phyloP scores from a whole-genome alignment of 2,113 vertebrate genomes.

The Nansenia antarctica region DNA sequence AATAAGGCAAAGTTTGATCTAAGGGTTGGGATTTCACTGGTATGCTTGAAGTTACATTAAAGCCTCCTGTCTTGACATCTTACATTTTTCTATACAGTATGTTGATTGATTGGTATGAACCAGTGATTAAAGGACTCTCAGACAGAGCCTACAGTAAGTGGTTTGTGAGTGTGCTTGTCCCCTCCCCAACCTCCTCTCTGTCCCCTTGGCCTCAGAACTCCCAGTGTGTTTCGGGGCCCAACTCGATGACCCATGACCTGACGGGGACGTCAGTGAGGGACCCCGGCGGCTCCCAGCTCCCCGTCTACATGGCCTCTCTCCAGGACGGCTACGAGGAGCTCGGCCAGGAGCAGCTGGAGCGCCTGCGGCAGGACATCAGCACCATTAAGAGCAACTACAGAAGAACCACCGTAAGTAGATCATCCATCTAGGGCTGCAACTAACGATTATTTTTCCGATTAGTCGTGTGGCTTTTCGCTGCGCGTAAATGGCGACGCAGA shows the following conservation, averaged over 20 bases:
- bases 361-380: conserved; percentile 77
- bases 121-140: background rate
- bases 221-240: conserved; percentile 81
- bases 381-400: conserved; percentile 79
- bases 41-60: too few relatives aligned
- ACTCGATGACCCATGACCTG: conserved; percentile 78
- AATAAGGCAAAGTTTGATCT: too few relatives aligned
- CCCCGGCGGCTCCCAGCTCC: conserved; percentile 54
- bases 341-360: conserved; percentile 79
- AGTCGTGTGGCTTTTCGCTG: too few relatives aligned
- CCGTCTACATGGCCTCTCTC: conserved; percentile 78
- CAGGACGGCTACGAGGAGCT: conserved; percentile 84
- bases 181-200: background rate
- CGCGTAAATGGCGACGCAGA: too few relatives aligned
- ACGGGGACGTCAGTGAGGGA: conserved; percentile 73
- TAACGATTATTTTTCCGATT: too few relatives aligned
- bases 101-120: too few relatives aligned
- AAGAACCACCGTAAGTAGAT: conserved; percentile 76
- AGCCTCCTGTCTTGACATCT: too few relatives aligned
- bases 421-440: background rate
- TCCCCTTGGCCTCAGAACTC: conserved; percentile 79
- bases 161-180: background rate
- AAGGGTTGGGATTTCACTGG: too few relatives aligned
- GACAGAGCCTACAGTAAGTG: background rate
- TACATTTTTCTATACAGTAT: too few relatives aligned